These are phyloP conservation scores for Forbesichthys agassizii DNA, from an alignment of 2,113 vertebrate species.

Conservation along the genomic window DNA sequence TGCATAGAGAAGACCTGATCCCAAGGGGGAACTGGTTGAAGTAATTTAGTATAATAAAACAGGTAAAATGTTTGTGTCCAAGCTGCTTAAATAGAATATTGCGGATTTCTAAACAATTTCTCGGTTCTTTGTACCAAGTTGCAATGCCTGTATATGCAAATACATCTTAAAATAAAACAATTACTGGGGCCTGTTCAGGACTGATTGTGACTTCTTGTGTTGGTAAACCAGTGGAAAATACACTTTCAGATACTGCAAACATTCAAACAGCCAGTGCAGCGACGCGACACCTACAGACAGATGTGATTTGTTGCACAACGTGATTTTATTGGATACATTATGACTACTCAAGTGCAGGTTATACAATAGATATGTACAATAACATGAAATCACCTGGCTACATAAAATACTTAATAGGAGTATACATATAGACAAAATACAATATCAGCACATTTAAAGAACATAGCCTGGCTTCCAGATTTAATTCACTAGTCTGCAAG, in stretches of 20 bases:
- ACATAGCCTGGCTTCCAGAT: too few relatives aligned
- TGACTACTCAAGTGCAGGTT: constrained; percentile 19
- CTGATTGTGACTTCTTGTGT: too few relatives aligned
- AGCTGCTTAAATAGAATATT: constrained; percentile 3
- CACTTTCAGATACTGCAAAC: too few relatives aligned
- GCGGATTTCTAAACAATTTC: not conserved
- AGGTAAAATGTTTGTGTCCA: not conserved
- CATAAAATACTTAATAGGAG: constrained; percentile 5
- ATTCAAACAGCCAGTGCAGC: too few relatives aligned
- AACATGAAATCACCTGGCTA: constrained; percentile 35
- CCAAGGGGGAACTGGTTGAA: too few relatives aligned
- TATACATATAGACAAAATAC: constrained; percentile 12
- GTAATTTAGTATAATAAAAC: too few relatives aligned
- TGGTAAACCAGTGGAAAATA: too few relatives aligned
- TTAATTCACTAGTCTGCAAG: not conserved
- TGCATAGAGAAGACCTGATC: too few relatives aligned
- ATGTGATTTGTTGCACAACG: constrained; percentile 24
- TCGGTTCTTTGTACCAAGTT: not conserved
- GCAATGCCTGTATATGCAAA: not conserved
- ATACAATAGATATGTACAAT: constrained; percentile 55
- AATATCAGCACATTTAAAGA: not conserved
- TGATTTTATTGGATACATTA: constrained; percentile 34
- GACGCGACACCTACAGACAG: constrained; percentile 4
- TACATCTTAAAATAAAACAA: not conserved
- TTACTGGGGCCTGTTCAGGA: too few relatives aligned